phyloP scores from a whole-genome alignment of 1,140 invertebrate genomes.

The Bicyclus anynana region DNA sequence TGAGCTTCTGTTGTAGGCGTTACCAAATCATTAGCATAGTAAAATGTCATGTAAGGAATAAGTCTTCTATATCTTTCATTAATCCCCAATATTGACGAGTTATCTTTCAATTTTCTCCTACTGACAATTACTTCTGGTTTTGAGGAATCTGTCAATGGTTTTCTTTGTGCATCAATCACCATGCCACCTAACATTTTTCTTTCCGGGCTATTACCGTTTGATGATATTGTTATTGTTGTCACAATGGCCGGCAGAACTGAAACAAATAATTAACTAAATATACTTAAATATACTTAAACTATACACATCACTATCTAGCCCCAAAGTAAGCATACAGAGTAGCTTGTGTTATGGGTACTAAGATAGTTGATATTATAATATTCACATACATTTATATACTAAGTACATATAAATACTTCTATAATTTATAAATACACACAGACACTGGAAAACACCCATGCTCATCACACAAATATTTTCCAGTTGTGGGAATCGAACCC shows the following conservation, averaged over 20 bases:
- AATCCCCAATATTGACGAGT: slow-evolving; percentile 53
- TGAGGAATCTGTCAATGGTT: slow-evolving; percentile 5
- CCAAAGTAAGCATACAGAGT: too few relatives aligned
- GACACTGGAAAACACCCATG: too few relatives aligned
- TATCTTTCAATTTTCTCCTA: slow-evolving; percentile 22
- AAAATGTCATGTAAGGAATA: slow-evolving; percentile 90
- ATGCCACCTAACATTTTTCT: slow-evolving; percentile 66
- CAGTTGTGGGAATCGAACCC: too few relatives aligned
- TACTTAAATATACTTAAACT: not conserved
- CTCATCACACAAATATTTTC: too few relatives aligned
- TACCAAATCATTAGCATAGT: slow-evolving; percentile 81
- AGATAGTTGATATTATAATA: too few relatives aligned
- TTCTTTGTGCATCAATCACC: slow-evolving; percentile 42
- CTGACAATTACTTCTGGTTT: slow-evolving; percentile 2
- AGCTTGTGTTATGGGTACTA: too few relatives aligned
- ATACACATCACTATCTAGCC: not conserved
- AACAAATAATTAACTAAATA: slow-evolving; percentile 42
- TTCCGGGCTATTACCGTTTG: slow-evolving; percentile 74
- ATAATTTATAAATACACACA: too few relatives aligned
- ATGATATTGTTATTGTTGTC: slow-evolving; percentile 59
- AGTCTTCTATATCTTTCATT: slow-evolving; percentile 85
- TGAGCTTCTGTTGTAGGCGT: slow-evolving; percentile 45
- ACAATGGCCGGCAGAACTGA: slow-evolving; percentile 58
- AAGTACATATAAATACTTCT: too few relatives aligned
- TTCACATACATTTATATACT: too few relatives aligned